phyloP scores from a whole-genome alignment of 2,113 vertebrate species.

The Ciconia stormi region DNA sequence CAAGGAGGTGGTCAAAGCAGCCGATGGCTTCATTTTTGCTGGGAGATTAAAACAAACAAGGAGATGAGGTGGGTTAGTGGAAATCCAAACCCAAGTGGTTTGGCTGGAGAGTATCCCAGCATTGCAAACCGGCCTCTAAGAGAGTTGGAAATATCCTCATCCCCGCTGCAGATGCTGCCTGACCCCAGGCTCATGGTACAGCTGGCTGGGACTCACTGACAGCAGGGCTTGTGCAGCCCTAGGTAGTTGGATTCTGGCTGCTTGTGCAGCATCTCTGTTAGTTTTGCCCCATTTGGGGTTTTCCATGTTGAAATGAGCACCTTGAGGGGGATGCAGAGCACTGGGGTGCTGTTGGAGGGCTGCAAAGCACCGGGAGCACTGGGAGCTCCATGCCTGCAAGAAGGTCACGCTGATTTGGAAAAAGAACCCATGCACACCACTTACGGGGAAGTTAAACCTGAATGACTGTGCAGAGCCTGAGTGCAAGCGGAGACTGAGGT shows the following conservation, averaged over 20 bases:
- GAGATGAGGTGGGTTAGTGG: slow-evolving; percentile 5
- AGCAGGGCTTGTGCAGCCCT: not conserved
- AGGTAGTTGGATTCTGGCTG: not conserved
- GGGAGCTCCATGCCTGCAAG: not conserved
- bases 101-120: slow-evolving; percentile 12
- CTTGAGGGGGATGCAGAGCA: not conserved
- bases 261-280: not conserved
- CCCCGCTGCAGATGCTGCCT: not conserved
- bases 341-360: not conserved
- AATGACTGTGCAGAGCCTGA: not conserved
- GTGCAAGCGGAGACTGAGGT: not conserved
- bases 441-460: not conserved
- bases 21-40: not conserved
- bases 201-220: not conserved
- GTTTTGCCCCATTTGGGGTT: not conserved
- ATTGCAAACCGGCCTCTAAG: not conserved
- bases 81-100: slow-evolving; percentile 12
- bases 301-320: not conserved
- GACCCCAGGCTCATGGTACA: not conserved
- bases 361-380: not conserved
- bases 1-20: slow-evolving; percentile 4
- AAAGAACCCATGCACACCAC: rapidly evolving
- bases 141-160: not conserved
- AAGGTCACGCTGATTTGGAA: rapidly evolving
- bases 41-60: not conserved